Conservation (phyloP, 92 coral and sea anemone species). For the Porites evermanni region DNA sequence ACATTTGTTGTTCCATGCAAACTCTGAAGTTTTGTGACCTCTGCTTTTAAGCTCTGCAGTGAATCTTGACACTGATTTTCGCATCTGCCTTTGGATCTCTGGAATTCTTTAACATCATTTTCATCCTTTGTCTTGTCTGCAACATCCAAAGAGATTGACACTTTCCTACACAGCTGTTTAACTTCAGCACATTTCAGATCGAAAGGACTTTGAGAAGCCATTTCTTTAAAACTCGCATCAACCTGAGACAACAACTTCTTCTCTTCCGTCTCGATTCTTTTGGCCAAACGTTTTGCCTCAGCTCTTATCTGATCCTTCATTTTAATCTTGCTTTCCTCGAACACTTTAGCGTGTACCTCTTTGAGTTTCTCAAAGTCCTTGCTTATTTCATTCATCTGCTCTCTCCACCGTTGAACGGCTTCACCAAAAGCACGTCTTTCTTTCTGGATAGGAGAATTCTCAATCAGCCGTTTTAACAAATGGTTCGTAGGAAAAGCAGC, state of each 20-base stretch:
- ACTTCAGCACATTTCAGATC: constrained; percentile 6
- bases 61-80: constrained; percentile 11
- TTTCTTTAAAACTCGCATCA: background rate
- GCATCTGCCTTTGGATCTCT: constrained; percentile 11
- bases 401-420: constrained; percentile 25
- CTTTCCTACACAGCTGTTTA: constrained; percentile 10
- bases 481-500: constrained; percentile 39
- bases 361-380: constrained; percentile 1
- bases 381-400: constrained; percentile 3
- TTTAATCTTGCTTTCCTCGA: constrained; percentile 11
- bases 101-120: constrained; percentile 18
- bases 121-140: constrained; percentile 15
- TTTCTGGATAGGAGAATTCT: constrained; percentile 35
- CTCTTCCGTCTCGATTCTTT: constrained; percentile 21
- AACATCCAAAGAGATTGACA: background rate
- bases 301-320: constrained; percentile 25
- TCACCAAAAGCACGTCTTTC: constrained; percentile 37
- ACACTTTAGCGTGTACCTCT: background rate
- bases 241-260: constrained; percentile 19
- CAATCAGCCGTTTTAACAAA: constrained; percentile 39
- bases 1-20: background rate
- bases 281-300: constrained; percentile 17
- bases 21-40: constrained; percentile 9
- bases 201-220: constrained; percentile 4
- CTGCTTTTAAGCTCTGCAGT: constrained; percentile 7